Evolutionary conservation across 2,797 vertebrate species (phyloP).

Genomic region (Argentina silus): DNA sequence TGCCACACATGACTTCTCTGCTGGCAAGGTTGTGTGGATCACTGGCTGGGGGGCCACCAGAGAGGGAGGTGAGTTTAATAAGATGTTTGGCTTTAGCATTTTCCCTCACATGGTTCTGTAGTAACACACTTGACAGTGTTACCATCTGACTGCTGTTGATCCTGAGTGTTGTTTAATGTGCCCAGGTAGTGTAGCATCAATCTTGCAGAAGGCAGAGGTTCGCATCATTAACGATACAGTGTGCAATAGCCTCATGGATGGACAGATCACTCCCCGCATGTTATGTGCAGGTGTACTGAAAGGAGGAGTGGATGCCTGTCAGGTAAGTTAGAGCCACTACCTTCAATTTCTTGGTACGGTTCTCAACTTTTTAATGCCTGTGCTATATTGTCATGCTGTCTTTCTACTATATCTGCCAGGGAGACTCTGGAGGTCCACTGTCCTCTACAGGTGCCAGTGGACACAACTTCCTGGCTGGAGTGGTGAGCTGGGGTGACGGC

Average conservation of each 20-base stretch:
- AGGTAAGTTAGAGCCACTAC: conserved; percentile 81
- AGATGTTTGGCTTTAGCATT: conserved; percentile 37
- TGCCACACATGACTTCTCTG: conserved; percentile 73
- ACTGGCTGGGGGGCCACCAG: conserved; percentile 89
- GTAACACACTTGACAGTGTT: too few species aligned
- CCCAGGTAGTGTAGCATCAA: conserved; percentile 68
- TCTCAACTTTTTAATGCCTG: neutral
- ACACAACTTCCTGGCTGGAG: conserved; percentile 84
- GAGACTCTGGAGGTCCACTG: conserved; percentile 91
- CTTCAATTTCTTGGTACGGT: neutral
- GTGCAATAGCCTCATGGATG: conserved; percentile 79
- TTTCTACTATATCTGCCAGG: conserved; percentile 76
- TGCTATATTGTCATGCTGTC: neutral
- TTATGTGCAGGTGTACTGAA: conserved; percentile 88
- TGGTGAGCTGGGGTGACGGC: conserved; percentile 96
- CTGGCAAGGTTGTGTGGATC: conserved; percentile 85
- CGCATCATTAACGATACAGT: conserved; percentile 86
- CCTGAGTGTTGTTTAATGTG: conserved; percentile 64
- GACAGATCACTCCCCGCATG: conserved; percentile 82
- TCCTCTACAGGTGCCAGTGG: conserved; percentile 63
- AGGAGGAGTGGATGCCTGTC: conserved; percentile 92
- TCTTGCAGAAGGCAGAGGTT: conserved; percentile 91
- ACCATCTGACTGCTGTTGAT: conserved; percentile 76
- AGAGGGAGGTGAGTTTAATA: conserved; percentile 81
- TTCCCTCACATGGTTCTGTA: neutral